phyloP scores from a whole-genome alignment of 2,113 vertebrate genomes.

The Campylomormyrus numenius region DNA sequence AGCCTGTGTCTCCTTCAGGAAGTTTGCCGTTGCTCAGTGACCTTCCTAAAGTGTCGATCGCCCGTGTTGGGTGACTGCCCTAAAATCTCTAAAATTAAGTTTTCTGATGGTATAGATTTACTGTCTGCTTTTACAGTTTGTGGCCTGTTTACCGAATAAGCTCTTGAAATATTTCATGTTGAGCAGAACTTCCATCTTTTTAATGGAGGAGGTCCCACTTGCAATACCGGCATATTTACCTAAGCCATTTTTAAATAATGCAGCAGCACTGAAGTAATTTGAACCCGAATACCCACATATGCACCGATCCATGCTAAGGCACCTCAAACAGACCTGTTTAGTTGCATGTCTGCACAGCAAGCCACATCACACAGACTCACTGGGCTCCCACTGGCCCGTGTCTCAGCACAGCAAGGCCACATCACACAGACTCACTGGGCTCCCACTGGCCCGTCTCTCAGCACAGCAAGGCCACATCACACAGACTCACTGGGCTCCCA shows the following conservation, averaged over 20 bases:
- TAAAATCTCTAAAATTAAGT: background rate
- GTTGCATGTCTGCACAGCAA: slow-evolving; percentile 70
- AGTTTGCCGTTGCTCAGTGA: background rate
- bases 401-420: no score
- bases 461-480: slow-evolving; percentile 64
- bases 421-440: slow-evolving; percentile 37
- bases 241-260: slow-evolving; percentile 16
- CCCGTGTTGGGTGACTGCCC: background rate
- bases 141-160: background rate
- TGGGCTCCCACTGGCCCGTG: no score
- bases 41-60: background rate
- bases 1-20: background rate
- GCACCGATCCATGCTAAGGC: background rate
- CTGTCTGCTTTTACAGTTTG: background rate
- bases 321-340: slow-evolving; percentile 45
- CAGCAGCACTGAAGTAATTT: slow-evolving; percentile 37
- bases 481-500: slow-evolving; percentile 35
- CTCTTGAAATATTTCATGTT: background rate
- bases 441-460: slow-evolving; percentile 34
- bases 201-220: background rate
- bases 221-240: background rate
- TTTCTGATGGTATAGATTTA: background rate
- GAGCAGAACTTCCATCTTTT: background rate
- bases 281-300: slow-evolving; percentile 24
- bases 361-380: slow-evolving; percentile 63